These are phyloP conservation scores for Moxostoma hubbsi DNA, from an alignment of 2,797 vertebrate genomes.

Conservation along the genomic window DNA sequence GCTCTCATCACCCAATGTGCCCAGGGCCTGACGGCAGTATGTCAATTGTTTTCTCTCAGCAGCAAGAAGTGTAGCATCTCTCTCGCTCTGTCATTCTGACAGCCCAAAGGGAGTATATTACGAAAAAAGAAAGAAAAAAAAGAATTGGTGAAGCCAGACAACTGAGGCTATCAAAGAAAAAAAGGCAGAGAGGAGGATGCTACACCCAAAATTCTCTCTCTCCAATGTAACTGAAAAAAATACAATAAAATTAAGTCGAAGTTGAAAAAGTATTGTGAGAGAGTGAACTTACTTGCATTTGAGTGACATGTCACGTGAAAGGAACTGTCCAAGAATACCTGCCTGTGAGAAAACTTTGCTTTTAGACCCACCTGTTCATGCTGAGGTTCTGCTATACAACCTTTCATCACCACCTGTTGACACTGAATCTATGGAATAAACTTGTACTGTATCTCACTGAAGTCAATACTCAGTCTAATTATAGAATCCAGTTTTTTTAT, in stretches of 20 bases:
- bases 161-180: constrained; percentile 44
- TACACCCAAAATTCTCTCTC: constrained; percentile 25
- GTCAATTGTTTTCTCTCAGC: constrained; percentile 72
- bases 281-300: background rate
- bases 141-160: constrained; percentile 21
- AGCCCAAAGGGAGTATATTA: constrained; percentile 62
- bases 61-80: constrained; percentile 65
- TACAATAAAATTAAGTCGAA: background rate
- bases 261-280: constrained; percentile 34
- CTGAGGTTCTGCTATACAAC: constrained; percentile 5
- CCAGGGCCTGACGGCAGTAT: constrained; percentile 60
- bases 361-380: background rate
- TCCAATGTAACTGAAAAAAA: constrained; percentile 18
- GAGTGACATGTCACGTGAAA: constrained; percentile 5
- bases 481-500: no score
- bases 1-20: constrained; percentile 33
- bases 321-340: constrained; percentile 1
- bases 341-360: constrained; percentile 7
- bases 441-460: background rate
- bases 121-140: constrained; percentile 43
- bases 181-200: background rate
- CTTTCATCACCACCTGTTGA: background rate
- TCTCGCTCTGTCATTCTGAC: constrained; percentile 71
- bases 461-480: no score
- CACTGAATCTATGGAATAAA: background rate